Evolutionary conservation across 2,888 invertebrate species (phyloP), one percentile per base, ranked within the genome.

Genomic region (Scaptomyza tumidula): DNA sequence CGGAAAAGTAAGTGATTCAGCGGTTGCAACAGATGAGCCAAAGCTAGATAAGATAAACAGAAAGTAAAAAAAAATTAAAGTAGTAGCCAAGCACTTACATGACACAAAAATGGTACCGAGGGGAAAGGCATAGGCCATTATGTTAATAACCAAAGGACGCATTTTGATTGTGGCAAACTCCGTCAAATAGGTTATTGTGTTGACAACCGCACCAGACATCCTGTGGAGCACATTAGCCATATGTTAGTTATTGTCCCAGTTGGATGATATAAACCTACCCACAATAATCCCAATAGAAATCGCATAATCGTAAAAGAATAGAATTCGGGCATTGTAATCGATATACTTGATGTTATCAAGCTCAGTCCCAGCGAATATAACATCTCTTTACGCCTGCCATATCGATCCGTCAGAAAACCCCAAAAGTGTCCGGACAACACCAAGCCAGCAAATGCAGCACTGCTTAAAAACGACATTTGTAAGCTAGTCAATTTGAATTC

Each of bases 141-240:
- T 24, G 24, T 48, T 80, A 0, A 74, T 33, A 7, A 76, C 46
- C 1, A 9, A 35, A 2, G 84, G 44, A 1, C 80, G 80, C 11
- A 46, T 1, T 4, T n/a, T 16, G 0, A 46, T 6, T 6, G 11
- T 59, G 0, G 65, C 53, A 3, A 53, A 70, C 43, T 82, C 82
- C 16, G 69, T 37, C n/a, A 82, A 5, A 24, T 76, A 82, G 1
- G 80, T 67, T 2, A 75, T 2, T 0, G 14, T n/a, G 6, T n/a
- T 41, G 1, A 56, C 49, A 5, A 27, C 35, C 3, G 61, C 16
- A 2, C 64, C 73, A 14, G 64, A 29, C 3, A 75, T 5, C 6
- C 83, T 82, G 10, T 13, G 41, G 7, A 10, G 9, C 5, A 10
- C 1, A 16, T 0, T 3, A 41, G 16, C 10, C 41, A 41, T 10